Base-by-base conservation (phyloP, 2,888 invertebrate species). In the Geotrupes spiniger region DNA sequence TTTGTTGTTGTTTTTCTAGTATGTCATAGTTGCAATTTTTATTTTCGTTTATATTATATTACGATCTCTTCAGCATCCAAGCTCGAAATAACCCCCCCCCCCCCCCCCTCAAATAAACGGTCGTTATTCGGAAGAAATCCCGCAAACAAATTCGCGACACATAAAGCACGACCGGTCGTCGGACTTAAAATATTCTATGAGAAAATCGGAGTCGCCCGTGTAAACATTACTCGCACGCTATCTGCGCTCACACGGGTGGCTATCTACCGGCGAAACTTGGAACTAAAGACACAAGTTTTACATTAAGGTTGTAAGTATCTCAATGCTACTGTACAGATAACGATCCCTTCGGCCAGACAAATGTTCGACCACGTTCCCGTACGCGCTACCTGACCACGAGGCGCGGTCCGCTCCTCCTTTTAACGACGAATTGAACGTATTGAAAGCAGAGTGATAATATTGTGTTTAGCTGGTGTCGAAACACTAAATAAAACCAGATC, bases 301-400 rank as follows among this genome's bases (percentile, higher is more conserved):
- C 69, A 70, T 69, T 70, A 70, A 67, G 61, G 61, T 65, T 62
- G 42, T 59, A 61, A 62, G 62, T 70, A 68, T 68, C 66, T 65
- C 54, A 61, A 57, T 59, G 72, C 72, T 72, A 72, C 72, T 62
- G 72, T 71, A 53, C 56, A 69, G 71, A 72, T 71, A 72, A 71
- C 63, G 57, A 62, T 56, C 48, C 63, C 64, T 63, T 54, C 43
- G 64, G 29, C 61, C 69, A 61, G 44, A 27, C 38, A 33, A 48
- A 46, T 47, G 17, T 27, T 38, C 33, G 27, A 16, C 43, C 46
- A 40, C 8, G 11, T 43, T 21, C 37, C 31, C 47, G 44, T 43
- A 42, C 36, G 31, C 9, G 25, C 10, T 11, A 1, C 40, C 54
- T 53, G 52, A 58, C 28, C 42, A 57, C 48, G 42, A 33, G 21